Conservation (phyloP, 2,797 vertebrate species). For the Sebastes variabilis region DNA sequence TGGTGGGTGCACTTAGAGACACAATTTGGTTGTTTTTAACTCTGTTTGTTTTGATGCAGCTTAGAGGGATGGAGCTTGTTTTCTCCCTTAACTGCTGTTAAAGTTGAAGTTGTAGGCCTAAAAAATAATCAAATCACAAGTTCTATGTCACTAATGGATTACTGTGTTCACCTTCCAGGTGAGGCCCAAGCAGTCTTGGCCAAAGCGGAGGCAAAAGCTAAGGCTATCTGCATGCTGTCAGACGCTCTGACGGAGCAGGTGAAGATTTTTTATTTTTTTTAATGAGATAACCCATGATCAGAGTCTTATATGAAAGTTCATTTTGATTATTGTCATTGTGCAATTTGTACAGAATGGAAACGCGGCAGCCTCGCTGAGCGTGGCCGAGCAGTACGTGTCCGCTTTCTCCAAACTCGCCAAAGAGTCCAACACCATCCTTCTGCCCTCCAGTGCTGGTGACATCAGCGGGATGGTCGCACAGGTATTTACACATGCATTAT, state of each 20-base stretch:
- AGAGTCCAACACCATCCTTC: constrained; percentile 92
- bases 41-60: neutral
- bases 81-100: neutral
- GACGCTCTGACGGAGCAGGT: constrained; percentile 90
- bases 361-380: constrained; percentile 89
- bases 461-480: constrained; percentile 93
- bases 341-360: constrained; percentile 85
- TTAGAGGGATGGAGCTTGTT: neutral
- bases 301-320: neutral
- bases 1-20: constrained; percentile 75
- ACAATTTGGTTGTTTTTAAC: neutral
- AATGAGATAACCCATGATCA: fast-evolving
- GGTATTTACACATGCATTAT: constrained; percentile 74
- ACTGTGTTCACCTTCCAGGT: constrained; percentile 75
- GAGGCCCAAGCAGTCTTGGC: constrained; percentile 92
- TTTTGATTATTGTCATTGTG: neutral
- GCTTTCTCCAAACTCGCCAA: constrained; percentile 96
- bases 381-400: constrained; percentile 93
- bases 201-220: constrained; percentile 92
- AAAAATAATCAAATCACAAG: neutral
- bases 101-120: neutral
- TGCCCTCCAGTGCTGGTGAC: constrained; percentile 90
- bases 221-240: constrained; percentile 90
- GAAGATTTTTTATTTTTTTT: constrained; percentile 14
- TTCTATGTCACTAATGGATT: neutral